phyloP scores from a whole-genome alignment of 2,797 vertebrate genomes.

The Setipinna tenuifilis region DNA sequence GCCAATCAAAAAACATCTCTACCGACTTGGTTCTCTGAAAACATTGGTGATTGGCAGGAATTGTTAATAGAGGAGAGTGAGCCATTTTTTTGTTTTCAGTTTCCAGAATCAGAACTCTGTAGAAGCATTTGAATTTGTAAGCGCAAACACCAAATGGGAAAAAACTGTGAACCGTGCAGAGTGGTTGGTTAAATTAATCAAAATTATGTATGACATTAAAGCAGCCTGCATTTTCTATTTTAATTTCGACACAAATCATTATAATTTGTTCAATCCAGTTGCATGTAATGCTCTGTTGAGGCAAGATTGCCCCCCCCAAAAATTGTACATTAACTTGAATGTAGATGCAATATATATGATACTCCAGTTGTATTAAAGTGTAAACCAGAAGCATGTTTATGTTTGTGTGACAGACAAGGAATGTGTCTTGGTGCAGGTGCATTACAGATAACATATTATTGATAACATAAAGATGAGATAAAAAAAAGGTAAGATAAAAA shows the following conservation, averaged over 20 bases:
- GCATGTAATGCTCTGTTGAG: background rate
- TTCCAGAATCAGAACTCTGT: background rate
- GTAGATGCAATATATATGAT: background rate
- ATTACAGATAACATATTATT: too few relatives aligned
- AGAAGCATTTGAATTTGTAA: too few relatives aligned
- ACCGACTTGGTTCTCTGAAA: background rate
- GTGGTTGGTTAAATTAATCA: too few relatives aligned
- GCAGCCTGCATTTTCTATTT: too few relatives aligned
- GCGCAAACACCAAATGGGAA: too few relatives aligned
- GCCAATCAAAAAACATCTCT: background rate
- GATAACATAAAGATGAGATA: too few relatives aligned
- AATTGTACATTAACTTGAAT: background rate
- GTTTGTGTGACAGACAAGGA: too few relatives aligned
- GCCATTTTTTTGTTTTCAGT: background rate
- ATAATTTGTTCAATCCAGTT: background rate
- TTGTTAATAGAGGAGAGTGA: background rate
- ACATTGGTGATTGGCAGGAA: background rate
- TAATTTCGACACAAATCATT: too few relatives aligned
- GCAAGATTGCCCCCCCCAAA: background rate
- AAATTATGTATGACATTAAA: too few relatives aligned
- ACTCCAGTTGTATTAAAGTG: background rate
- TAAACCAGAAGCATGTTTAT: background rate
- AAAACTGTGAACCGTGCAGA: too few relatives aligned
- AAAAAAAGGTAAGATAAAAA: too few relatives aligned
- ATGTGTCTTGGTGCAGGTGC: too few relatives aligned